These are phyloP conservation scores for Psittacula cyanocephala DNA, from an alignment of 2,113 vertebrate species.

Conservation along the genomic window DNA sequence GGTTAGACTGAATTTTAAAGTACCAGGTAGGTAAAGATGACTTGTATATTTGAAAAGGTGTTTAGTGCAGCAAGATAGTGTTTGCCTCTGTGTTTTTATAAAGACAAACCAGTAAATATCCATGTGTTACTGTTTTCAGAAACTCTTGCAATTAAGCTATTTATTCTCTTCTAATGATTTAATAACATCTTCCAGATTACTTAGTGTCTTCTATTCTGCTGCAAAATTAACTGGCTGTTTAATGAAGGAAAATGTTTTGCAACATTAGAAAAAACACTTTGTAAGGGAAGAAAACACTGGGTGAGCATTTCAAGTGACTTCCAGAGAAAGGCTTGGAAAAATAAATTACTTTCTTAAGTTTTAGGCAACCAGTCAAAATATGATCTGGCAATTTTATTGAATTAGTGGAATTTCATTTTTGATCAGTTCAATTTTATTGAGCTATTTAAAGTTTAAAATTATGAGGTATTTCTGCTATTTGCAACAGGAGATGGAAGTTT, in stretches of 20 bases:
- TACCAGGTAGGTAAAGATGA: not conserved
- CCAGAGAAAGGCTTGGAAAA: not conserved
- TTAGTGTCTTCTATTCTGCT: not conserved
- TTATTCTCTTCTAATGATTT: not conserved
- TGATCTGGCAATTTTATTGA: not conserved
- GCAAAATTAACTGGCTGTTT: not conserved
- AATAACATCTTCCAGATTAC: not conserved
- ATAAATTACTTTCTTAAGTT: not conserved
- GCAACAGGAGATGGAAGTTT: not conserved
- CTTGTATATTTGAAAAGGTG: not conserved
- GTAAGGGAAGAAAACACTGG: not conserved
- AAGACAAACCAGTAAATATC: not conserved
- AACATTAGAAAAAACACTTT: not conserved
- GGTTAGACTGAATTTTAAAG: not conserved
- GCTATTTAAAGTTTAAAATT: not conserved
- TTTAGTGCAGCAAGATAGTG: not conserved
- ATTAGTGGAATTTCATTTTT: constrained; percentile 5
- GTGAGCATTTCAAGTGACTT: not conserved
- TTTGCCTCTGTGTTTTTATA: not conserved
- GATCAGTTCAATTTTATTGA: not conserved
- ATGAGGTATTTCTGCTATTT: not conserved
- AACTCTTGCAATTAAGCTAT: not conserved
- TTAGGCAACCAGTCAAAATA: not conserved
- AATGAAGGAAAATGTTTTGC: not conserved
- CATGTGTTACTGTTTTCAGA: not conserved